These are phyloP conservation scores for Drosophila testacea DNA, from an alignment of 2,888 invertebrate species.

Conservation along the genomic window DNA sequence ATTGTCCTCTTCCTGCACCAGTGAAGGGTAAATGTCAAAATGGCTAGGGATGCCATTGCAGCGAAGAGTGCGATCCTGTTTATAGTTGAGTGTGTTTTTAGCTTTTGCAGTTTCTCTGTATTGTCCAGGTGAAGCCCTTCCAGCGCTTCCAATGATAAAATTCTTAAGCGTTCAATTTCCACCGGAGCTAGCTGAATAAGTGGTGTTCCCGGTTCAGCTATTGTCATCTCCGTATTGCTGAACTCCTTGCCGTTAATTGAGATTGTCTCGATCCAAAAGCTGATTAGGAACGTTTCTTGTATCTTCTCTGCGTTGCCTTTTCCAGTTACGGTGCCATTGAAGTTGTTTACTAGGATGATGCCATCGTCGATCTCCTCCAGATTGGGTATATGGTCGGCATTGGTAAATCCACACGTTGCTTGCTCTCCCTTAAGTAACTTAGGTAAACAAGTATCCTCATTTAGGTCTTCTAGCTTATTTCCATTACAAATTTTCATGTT, in stretches of 20 bases:
- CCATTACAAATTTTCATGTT: background rate
- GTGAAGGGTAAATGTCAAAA: background rate
- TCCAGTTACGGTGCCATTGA: background rate
- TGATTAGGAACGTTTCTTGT: background rate
- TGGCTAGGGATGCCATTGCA: conserved; percentile 3
- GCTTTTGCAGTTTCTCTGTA: background rate
- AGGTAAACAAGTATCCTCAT: conserved; percentile 1
- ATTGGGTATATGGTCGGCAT: background rate
- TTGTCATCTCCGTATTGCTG: conserved; percentile 1
- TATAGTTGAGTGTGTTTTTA: background rate
- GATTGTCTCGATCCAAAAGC: conserved; percentile 7
- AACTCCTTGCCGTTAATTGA: conserved; percentile 6
- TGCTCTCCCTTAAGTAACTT: conserved; percentile 2
- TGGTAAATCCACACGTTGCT: background rate
- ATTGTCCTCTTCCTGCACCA: conserved; percentile 6
- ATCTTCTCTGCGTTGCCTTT: background rate
- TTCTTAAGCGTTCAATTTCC: background rate
- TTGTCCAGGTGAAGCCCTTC: background rate
- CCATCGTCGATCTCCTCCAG: conserved; percentile 1
- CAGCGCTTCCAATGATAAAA: conserved; percentile 1
- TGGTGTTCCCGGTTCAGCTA: background rate
- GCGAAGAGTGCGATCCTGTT: conserved; percentile 1
- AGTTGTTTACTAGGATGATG: background rate
- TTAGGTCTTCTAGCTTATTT: background rate
- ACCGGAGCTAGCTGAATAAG: conserved; percentile 4